These are phyloP conservation scores for Heloderma charlesbogerti DNA, from an alignment of 2,113 vertebrate genomes.

Conservation along the genomic window DNA sequence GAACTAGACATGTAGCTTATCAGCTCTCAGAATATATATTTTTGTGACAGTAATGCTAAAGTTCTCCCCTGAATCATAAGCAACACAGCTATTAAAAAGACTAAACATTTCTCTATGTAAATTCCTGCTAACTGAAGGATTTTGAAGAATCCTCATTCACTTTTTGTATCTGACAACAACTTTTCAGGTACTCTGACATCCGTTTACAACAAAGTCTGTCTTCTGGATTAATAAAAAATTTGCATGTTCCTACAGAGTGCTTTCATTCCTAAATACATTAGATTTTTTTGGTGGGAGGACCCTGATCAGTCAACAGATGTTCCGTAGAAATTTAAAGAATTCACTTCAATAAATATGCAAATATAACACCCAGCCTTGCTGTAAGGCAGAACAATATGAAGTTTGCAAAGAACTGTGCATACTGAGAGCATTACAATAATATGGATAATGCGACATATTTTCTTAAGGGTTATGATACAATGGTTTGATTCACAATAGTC, in stretches of 20 bases:
- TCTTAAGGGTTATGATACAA: neutral
- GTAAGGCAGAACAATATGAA: neutral
- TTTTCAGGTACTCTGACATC: slow-evolving; percentile 6
- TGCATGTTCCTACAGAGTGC: neutral
- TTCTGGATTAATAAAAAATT: slow-evolving; percentile 7
- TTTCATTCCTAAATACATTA: neutral
- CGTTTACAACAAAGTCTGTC: neutral
- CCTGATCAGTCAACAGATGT: neutral
- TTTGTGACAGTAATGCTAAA: slow-evolving; percentile 46
- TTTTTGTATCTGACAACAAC: neutral
- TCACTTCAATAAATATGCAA: neutral
- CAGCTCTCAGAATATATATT: slow-evolving; percentile 40
- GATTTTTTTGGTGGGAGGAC: neutral
- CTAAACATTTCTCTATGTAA: neutral
- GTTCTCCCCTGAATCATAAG: slow-evolving; percentile 47
- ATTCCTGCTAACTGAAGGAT: neutral
- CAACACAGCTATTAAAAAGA: neutral
- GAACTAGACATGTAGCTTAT: slow-evolving; percentile 46
- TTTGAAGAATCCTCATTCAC: neutral
- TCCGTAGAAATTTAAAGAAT: neutral
- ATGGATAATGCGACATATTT: neutral
- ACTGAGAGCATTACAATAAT: neutral
- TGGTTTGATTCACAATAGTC: neutral
- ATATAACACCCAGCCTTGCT: fast-evolving
- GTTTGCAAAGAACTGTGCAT: neutral